These are phyloP conservation scores for Coendou prehensilis DNA, from an alignment of 2,797 vertebrate genomes.

Conservation along the genomic window DNA sequence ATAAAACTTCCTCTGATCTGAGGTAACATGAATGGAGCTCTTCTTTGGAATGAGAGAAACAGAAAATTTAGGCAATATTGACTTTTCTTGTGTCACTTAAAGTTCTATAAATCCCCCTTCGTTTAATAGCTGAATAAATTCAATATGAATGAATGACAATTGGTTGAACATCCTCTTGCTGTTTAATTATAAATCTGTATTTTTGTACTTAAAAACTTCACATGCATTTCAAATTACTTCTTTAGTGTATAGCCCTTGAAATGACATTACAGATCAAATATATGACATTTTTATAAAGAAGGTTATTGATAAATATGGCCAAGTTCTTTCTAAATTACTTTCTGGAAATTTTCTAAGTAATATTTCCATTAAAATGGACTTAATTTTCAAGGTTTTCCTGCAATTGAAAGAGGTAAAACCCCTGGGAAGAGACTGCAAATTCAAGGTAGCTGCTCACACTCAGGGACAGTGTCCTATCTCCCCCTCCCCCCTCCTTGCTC, in stretches of 20 bases:
- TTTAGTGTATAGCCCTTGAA: constrained; percentile 19
- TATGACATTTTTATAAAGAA: not conserved
- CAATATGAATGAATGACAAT: not conserved
- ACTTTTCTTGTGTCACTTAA: constrained; percentile 6
- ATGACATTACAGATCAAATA: constrained; percentile 15
- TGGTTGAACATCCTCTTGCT: not conserved
- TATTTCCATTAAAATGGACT: constrained; percentile 23
- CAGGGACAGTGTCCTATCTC: not conserved
- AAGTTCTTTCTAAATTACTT: constrained; percentile 38
- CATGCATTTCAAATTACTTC: constrained; percentile 19
- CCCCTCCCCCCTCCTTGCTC: too few relatives aligned
- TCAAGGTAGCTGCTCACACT: not conserved
- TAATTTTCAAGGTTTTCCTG: constrained; percentile 45
- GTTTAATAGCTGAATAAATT: constrained; percentile 48
- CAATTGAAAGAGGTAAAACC: constrained; percentile 17
- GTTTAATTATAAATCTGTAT: not conserved
- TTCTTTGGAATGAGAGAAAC: not conserved
- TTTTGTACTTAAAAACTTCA: constrained; percentile 47
- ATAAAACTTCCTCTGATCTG: not conserved
- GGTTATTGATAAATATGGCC: not conserved
- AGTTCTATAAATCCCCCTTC: not conserved
- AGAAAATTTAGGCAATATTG: constrained; percentile 5
- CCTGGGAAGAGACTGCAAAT: not conserved
- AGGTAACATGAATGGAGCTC: not conserved
- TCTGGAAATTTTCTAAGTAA: constrained; percentile 56